These are phyloP conservation scores for Fundulus diaphanus DNA, from an alignment of 2,797 vertebrate genomes.

Conservation along the genomic window DNA sequence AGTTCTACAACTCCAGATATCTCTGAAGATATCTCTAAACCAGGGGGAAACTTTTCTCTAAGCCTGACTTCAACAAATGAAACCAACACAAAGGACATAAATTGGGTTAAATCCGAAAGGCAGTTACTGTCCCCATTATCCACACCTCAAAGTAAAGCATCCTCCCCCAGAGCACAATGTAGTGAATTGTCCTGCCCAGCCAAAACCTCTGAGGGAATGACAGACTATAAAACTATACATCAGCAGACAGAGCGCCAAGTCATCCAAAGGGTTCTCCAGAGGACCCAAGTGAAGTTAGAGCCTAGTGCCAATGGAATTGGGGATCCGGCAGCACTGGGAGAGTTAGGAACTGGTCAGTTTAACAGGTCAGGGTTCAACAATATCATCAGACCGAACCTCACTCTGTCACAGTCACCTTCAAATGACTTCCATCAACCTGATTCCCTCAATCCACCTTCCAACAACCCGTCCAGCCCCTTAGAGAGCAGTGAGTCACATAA, in stretches of 20 bases:
- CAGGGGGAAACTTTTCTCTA: slow-evolving; percentile 42
- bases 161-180: slow-evolving; percentile 80
- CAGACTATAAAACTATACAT: slow-evolving; percentile 86
- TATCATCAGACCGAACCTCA: slow-evolving; percentile 57
- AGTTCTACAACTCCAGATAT: slow-evolving; percentile 55
- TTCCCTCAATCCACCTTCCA: slow-evolving; percentile 46
- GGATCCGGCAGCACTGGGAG: slow-evolving; percentile 81
- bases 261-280: slow-evolving; percentile 90
- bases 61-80: slow-evolving; percentile 58
- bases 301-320: slow-evolving; percentile 84
- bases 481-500: slow-evolving; percentile 51
- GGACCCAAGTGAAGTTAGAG: slow-evolving; percentile 88
- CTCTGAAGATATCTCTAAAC: slow-evolving; percentile 46
- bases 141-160: slow-evolving; percentile 62
- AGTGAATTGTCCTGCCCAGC: slow-evolving; percentile 85
- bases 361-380: slow-evolving; percentile 60
- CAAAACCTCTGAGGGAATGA: slow-evolving; percentile 82
- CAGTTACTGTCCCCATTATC: slow-evolving; percentile 71
- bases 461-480: slow-evolving; percentile 53
- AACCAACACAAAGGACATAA: slow-evolving; percentile 59
- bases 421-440: slow-evolving; percentile 64
- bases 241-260: slow-evolving; percentile 87
- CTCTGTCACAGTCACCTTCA: slow-evolving; percentile 56
- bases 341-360: slow-evolving; percentile 52
- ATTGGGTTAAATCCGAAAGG: slow-evolving; percentile 77